Conservation (phyloP, 2,888 invertebrate species). For the Lutraria lutraria region DNA sequence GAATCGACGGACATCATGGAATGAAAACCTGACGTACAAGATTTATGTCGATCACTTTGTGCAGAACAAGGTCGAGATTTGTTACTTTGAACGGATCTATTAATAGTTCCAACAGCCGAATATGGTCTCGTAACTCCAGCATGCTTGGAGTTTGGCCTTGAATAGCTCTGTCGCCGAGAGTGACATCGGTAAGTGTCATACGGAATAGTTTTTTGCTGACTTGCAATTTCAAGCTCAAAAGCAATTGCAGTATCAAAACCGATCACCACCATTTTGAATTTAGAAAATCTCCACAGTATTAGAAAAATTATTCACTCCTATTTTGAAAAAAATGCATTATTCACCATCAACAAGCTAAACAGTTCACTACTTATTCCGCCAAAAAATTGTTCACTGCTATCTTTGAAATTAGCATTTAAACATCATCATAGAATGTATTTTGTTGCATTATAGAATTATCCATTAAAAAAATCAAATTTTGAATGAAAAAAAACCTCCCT, state of each 20-base stretch:
- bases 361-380: too few relatives aligned
- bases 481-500: too few relatives aligned
- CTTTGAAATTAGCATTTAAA: too few relatives aligned
- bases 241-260: conserved; percentile 38
- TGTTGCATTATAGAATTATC: too few relatives aligned
- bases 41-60: neutral
- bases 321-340: too few relatives aligned
- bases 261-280: conserved; percentile 29
- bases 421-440: too few relatives aligned
- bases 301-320: neutral
- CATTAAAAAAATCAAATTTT: too few relatives aligned
- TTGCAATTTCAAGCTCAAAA: conserved; percentile 42
- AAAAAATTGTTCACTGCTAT: too few relatives aligned
- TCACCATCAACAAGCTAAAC: too few relatives aligned
- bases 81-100: neutral
- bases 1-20: neutral
- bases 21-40: neutral
- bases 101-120: neutral
- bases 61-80: neutral
- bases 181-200: neutral
- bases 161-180: neutral
- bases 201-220: conserved; percentile 17
- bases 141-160: neutral
- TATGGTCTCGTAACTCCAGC: neutral
- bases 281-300: neutral